Conservation (phyloP, 2,888 invertebrate genomes). For the Patella caerulea region DNA sequence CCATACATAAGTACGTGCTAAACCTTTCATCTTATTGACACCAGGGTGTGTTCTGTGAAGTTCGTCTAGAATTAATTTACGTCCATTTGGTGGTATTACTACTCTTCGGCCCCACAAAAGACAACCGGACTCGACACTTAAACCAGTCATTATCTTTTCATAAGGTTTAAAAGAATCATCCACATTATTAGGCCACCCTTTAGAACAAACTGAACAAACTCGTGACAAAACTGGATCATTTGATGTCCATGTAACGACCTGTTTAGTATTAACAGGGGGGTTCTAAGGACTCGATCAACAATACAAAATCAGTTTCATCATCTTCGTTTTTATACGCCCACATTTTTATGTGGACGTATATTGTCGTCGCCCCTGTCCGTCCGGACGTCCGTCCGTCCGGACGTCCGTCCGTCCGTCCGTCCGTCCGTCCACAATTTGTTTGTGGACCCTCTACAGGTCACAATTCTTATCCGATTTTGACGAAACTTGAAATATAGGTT, state of each 20-base stretch:
- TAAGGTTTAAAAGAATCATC: constrained; percentile 26
- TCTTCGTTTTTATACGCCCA: no score
- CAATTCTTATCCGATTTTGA: no score
- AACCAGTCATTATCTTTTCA: constrained; percentile 27
- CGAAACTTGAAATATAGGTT: no score
- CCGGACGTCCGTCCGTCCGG: no score
- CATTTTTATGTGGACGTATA: no score
- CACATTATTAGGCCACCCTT: constrained; percentile 29
- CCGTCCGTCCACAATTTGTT: no score
- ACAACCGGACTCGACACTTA: constrained; percentile 46
- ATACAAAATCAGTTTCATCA: constrained; percentile 26
- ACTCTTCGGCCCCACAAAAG: constrained; percentile 44
- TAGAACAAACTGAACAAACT: constrained; percentile 26
- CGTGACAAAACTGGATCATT: constrained; percentile 28
- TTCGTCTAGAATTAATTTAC: constrained; percentile 36
- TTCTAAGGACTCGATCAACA: constrained; percentile 45
- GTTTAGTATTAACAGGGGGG: constrained; percentile 37
- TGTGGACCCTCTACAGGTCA: no score
- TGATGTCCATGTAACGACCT: constrained; percentile 26
- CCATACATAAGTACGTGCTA: constrained; percentile 55
- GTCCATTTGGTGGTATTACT: constrained; percentile 33
- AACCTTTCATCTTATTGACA: constrained; percentile 50
- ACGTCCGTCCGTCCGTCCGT: no score
- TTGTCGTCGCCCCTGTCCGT: no score
- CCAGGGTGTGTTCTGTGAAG: constrained; percentile 57